Percentiles rank a stretch among this genome's conserved stretches.
Evolutionary conservation across 2,888 invertebrate genomes (phyloP).

Genomic region (Ophraella communa): DNA sequence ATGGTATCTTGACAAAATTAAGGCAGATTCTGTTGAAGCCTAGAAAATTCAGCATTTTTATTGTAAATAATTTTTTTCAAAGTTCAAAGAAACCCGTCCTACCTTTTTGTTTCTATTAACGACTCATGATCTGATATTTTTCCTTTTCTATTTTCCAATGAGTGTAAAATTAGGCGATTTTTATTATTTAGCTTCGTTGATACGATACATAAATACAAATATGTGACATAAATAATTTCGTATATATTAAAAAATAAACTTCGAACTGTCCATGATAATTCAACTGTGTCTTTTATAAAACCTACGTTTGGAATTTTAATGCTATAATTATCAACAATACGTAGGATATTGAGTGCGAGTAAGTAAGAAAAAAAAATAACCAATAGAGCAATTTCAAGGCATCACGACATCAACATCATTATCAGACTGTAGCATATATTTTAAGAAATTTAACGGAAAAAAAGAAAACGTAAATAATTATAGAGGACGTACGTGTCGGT

Average conservation of each 20-base stretch:
- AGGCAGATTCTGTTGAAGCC: no score
- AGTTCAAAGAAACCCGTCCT: no score
- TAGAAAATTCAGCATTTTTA: no score
- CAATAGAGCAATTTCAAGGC: slow-evolving; percentile 4
- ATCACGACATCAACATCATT: background rate
- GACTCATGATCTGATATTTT: no score
- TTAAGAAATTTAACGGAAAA: background rate
- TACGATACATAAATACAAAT: background rate
- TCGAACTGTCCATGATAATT: background rate
- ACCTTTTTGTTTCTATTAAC: no score
- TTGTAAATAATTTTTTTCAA: no score
- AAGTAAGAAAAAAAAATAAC: background rate
- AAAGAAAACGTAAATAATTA: background rate
- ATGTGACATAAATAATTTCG: background rate
- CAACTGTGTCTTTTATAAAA: background rate
- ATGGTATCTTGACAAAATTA: no score
- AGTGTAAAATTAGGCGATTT: no score
- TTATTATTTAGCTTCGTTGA: no score
- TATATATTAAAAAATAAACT: background rate
- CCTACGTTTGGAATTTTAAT: background rate
- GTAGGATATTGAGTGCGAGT: background rate
- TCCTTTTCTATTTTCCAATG: no score
- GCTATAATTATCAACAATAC: slow-evolving; percentile 1
- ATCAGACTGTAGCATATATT: background rate
- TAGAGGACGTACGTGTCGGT: background rate